Percentiles rank a stretch among this genome's conserved stretches.
Conservation (phyloP, 1,140 invertebrate species). For the Latrodectus geometricus region DNA sequence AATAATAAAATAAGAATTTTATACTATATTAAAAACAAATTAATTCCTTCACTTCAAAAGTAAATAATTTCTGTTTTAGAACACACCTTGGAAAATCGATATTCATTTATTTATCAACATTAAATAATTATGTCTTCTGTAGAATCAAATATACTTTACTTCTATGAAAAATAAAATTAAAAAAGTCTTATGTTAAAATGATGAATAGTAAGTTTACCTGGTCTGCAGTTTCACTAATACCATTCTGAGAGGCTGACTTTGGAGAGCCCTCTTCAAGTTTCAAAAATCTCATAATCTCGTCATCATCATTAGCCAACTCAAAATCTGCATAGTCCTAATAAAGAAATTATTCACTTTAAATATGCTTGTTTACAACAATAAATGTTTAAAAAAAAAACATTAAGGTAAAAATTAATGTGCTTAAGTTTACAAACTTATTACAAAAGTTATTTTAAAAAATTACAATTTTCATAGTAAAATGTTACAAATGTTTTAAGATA, state of each 20-base stretch:
- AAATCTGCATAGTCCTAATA: slow-evolving; percentile 92
- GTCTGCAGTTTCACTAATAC: slow-evolving; percentile 43
- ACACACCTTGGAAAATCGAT: no score
- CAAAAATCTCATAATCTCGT: slow-evolving; percentile 86
- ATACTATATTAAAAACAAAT: no score
- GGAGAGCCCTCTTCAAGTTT: slow-evolving; percentile 66
- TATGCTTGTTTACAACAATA: no score
- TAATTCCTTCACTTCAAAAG: neutral
- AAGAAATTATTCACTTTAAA: slow-evolving; percentile 49
- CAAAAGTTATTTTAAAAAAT: no score
- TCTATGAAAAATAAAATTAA: neutral
- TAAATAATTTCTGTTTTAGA: no score
- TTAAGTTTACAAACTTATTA: no score
- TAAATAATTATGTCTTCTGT: neutral
- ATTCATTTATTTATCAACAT: no score
- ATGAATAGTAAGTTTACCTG: slow-evolving; percentile 7
- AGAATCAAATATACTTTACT: neutral
- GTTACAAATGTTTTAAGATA: no score
- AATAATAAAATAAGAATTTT: neutral
- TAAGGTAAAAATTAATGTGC: no score
- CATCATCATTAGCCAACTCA: slow-evolving; percentile 90
- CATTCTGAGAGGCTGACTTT: slow-evolving; percentile 60
- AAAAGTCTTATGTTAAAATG: neutral
- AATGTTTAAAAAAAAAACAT: no score
- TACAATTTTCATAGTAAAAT: no score